phyloP scores from a whole-genome alignment of 1,140 invertebrate genomes.

The Drosophila malerkotliana region DNA sequence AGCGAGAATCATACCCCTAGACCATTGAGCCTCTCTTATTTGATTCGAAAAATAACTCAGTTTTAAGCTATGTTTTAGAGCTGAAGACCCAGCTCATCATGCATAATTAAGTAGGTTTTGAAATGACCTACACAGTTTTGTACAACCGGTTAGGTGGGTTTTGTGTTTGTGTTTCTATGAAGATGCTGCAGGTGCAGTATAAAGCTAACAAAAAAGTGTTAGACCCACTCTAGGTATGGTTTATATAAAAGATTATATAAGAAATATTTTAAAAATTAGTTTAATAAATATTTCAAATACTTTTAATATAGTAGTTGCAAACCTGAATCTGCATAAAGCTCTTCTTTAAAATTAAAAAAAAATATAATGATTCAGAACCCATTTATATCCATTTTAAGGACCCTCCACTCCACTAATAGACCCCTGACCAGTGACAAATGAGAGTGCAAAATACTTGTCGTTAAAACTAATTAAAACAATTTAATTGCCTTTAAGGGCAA shows the following conservation, averaged over 20 bases:
- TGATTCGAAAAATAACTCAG: not conserved
- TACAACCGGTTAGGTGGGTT: conserved; percentile 4
- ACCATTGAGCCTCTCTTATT: conserved; percentile 89
- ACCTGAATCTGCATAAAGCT: not conserved
- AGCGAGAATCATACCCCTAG: conserved; percentile 96
- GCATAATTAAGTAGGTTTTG: conserved; percentile 1
- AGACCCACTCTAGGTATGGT: not conserved
- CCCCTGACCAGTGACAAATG: conserved; percentile 31
- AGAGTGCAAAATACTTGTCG: conserved; percentile 55
- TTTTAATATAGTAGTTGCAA: too few relatives aligned
- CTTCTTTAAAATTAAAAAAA: not conserved
- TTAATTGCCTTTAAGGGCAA: conserved; percentile 56
- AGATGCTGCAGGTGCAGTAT: conserved; percentile 7
- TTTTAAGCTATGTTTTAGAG: not conserved
- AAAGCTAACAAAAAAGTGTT: not conserved
- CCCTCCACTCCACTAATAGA: conserved; percentile 9
- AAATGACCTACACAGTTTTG: not conserved
- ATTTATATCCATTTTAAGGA: conserved; percentile 24
- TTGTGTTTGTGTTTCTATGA: not conserved
- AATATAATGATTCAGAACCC: not conserved
- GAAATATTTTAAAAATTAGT: too few relatives aligned
- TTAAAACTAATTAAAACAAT: conserved; percentile 61
- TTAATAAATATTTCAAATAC: too few relatives aligned
- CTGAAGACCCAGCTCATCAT: not conserved
- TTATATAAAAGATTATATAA: not conserved